Evolutionary conservation across 2,113 vertebrate species (phyloP).

Genomic region (Campylomormyrus numenius): DNA sequence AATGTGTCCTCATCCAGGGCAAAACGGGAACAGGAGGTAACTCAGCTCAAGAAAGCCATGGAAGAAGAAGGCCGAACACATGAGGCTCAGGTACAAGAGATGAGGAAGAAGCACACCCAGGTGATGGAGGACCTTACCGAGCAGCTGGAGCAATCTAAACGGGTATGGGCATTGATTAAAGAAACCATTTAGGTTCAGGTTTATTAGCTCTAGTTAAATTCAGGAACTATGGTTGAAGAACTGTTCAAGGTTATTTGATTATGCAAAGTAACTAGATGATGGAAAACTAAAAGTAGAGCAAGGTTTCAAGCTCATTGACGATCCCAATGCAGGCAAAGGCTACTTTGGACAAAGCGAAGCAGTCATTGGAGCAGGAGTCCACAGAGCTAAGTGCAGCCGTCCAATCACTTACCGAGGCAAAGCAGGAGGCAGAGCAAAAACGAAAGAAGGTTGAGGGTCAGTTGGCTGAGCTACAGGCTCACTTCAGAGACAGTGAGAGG

Average conservation of each 20-base stretch:
- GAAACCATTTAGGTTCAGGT: not conserved
- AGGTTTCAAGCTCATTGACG: not conserved
- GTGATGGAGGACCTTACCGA: constrained; percentile 78
- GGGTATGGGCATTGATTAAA: constrained; percentile 55
- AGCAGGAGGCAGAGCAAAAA: constrained; percentile 86
- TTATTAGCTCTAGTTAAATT: not conserved
- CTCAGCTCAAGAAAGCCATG: constrained; percentile 74
- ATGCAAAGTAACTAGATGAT: not conserved
- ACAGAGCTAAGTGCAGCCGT: constrained; percentile 69
- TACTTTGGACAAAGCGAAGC: constrained; percentile 84
- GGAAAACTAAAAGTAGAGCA: not conserved
- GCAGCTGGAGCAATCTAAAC: constrained; percentile 86
- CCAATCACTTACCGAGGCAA: constrained; percentile 65
- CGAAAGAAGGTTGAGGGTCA: constrained; percentile 88
- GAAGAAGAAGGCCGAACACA: constrained; percentile 82
- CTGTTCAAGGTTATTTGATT: not conserved
- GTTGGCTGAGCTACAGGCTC: constrained; percentile 76
- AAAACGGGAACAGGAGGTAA: constrained; percentile 88
- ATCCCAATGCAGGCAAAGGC: constrained; percentile 64
- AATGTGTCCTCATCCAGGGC: constrained; percentile 56
- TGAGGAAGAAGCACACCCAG: constrained; percentile 84
- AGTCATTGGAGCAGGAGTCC: constrained; percentile 79
- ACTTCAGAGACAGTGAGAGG: constrained; percentile 72
- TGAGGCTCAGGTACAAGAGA: constrained; percentile 82
- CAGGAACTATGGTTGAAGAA: not conserved